These are phyloP conservation scores for Nerophis lumbriciformis DNA, from an alignment of 2,113 vertebrate genomes.

Conservation along the genomic window DNA sequence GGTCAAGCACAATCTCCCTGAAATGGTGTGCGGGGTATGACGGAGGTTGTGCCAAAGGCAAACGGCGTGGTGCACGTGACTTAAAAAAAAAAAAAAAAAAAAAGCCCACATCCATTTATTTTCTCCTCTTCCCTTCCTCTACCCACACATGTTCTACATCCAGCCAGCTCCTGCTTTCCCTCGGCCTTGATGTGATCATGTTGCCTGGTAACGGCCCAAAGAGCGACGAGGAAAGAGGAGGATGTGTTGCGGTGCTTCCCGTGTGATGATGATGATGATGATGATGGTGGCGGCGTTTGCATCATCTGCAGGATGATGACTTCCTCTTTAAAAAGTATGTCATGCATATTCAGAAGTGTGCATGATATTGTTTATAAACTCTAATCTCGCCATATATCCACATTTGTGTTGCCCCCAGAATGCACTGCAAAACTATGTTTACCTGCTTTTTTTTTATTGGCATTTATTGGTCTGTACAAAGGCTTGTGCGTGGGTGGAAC, in stretches of 20 bases:
- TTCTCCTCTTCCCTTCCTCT: constrained; percentile 30
- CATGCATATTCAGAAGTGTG: not conserved
- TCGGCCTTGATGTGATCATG: constrained; percentile 55
- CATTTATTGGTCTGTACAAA: too few species aligned
- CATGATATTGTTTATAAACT: not conserved
- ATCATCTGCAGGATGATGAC: constrained; percentile 25
- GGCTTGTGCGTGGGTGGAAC: too few species aligned
- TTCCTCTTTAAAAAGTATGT: not conserved
- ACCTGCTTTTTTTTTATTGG: too few species aligned
- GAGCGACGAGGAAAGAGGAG: constrained; percentile 54
- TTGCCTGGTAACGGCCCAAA: constrained; percentile 67
- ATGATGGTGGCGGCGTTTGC: not conserved
- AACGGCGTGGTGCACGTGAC: too few species aligned
- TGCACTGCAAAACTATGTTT: too few species aligned
- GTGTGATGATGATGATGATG: constrained; percentile 31
- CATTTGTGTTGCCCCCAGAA: constrained; percentile 1
- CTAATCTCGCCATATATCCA: constrained; percentile 26
- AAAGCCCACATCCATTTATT: constrained; percentile 30
- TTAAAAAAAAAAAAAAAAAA: too few species aligned
- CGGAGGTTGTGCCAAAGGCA: not conserved
- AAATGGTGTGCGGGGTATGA: not conserved
- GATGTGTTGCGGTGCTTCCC: constrained; percentile 47
- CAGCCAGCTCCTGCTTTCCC: constrained; percentile 38
- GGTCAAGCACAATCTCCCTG: not conserved
- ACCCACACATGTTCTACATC: constrained; percentile 57